Conservation (phyloP, 1,140 invertebrate species). For the Neelides sp. region DNA sequence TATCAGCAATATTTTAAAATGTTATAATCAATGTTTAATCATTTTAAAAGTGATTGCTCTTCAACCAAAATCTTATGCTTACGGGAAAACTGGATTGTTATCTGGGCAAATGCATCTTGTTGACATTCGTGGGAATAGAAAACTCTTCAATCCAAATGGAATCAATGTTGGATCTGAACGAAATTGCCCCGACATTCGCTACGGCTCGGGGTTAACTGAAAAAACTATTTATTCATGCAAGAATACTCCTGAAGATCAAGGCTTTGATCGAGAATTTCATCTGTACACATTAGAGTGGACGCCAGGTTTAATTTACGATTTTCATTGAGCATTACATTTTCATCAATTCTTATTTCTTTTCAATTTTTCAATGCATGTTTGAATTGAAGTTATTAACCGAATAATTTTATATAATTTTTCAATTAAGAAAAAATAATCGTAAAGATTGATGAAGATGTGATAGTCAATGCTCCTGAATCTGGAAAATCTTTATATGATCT, state of each 20-base stretch:
- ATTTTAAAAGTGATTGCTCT: slow-evolving; percentile 5
- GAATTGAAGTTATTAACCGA: not conserved
- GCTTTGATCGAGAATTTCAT: slow-evolving; percentile 33
- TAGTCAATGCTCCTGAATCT: slow-evolving; percentile 30
- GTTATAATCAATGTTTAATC: not conserved
- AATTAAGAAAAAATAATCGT: slow-evolving; percentile 1
- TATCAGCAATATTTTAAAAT: not conserved
- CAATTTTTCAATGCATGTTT: not conserved
- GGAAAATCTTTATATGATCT: slow-evolving; percentile 21
- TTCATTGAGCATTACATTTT: not conserved
- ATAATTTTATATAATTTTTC: not conserved
- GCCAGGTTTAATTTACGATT: slow-evolving; percentile 17
- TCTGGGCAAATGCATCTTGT: slow-evolving; percentile 13
- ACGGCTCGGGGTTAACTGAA: not conserved
- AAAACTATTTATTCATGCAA: slow-evolving; percentile 1
- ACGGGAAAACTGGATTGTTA: slow-evolving; percentile 4
- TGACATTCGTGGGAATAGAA: slow-evolving; percentile 13
- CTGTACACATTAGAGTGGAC: slow-evolving; percentile 33
- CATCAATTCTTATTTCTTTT: not conserved
- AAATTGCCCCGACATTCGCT: slow-evolving; percentile 7
- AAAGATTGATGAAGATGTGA: slow-evolving; percentile 42
- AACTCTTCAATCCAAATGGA: not conserved
- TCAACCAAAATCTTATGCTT: not conserved
- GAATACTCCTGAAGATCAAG: slow-evolving; percentile 32
- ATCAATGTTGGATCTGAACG: slow-evolving; percentile 10